phyloP scores from a whole-genome alignment of 2,888 invertebrate species.

The Prostheceraeus crozeri region DNA sequence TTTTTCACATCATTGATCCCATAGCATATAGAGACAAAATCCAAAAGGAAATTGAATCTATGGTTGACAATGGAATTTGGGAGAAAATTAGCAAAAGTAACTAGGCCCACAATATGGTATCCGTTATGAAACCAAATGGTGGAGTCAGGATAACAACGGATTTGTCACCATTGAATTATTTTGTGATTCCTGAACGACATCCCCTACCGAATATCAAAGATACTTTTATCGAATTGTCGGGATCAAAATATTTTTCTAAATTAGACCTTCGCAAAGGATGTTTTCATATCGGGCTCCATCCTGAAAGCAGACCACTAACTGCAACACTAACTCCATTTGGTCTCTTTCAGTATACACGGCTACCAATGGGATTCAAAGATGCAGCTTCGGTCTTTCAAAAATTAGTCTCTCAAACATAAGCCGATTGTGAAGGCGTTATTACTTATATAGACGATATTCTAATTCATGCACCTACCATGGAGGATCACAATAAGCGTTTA shows the following conservation, averaged over 20 bases:
- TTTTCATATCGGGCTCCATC: slow-evolving; percentile 5
- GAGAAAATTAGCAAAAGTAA: background rate
- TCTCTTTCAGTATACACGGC: background rate
- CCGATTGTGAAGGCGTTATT: background rate
- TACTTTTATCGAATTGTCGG: background rate
- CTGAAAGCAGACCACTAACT: background rate
- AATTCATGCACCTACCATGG: too few species aligned
- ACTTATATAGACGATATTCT: slow-evolving; percentile 10
- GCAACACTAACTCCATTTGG: slow-evolving; percentile 19
- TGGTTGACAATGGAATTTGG: slow-evolving; percentile 25
- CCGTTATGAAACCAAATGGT: slow-evolving; percentile 10
- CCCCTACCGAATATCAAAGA: too few species aligned
- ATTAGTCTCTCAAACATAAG: background rate
- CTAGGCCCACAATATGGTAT: slow-evolving; percentile 9
- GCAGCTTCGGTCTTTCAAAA: background rate
- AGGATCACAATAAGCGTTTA: too few species aligned
- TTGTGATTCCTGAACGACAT: background rate
- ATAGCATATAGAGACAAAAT: slow-evolving; percentile 5
- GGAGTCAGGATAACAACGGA: background rate
- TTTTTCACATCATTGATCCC: background rate
- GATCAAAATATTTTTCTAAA: background rate
- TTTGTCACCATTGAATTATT: slow-evolving; percentile 7
- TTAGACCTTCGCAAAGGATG: slow-evolving; percentile 12
- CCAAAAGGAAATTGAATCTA: background rate
- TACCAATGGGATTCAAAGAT: slow-evolving; percentile 10